Evolutionary conservation across 2,888 invertebrate genomes (phyloP), one percentile per base, ranked within the genome.

Genomic region (Alsophila aescularia): DNA sequence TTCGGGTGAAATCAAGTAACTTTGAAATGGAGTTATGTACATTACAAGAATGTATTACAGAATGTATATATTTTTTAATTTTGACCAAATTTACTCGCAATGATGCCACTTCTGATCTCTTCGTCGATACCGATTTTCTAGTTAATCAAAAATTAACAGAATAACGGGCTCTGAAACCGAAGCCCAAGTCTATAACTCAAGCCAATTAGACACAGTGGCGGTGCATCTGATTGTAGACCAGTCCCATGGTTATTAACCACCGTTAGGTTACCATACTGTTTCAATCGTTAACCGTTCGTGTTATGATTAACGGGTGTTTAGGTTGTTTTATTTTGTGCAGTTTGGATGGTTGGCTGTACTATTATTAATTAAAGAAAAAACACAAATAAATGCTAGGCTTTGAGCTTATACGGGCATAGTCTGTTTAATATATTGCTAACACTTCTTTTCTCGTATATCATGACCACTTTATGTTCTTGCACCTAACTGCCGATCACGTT

Each of bases 221-320:
- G 35, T 44, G 56, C 56, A 52, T 44, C 55, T 53, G 49, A 60
- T 61, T 55, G 64, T 57, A 53, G 39, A 45, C 47, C 34, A 56
- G 47, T 54, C 31, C 32, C 55, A 55, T 52, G 48, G 44, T 48
- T 34, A 42, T 58, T 58, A 60, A 21, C 16, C 13, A 49, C 64
- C 55, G 64, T 61, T 64, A 60, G 16, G 27, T 48, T 14, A 44
- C 58, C 57, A 40, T 55, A 61, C 59, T 55, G 59, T 59, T 57
- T 45, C 44, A 52, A 64, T 58, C 42, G 45, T 45, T 51, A 27
- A 47, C 36, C 50, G 51, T 51, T 62, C n/a, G 41, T 42, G 24
- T 53, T 52, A 34, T 34, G 34, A 44, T 39, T 43, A 40, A 45
- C 40, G 31, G 40, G 16, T 40, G 12, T 52, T 52, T 40, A 35